Percentiles rank a stretch among this genome's conserved stretches.
These are phyloP conservation scores for Drosophila murphyi DNA, from an alignment of 1,140 invertebrate species.

Conservation along the genomic window DNA sequence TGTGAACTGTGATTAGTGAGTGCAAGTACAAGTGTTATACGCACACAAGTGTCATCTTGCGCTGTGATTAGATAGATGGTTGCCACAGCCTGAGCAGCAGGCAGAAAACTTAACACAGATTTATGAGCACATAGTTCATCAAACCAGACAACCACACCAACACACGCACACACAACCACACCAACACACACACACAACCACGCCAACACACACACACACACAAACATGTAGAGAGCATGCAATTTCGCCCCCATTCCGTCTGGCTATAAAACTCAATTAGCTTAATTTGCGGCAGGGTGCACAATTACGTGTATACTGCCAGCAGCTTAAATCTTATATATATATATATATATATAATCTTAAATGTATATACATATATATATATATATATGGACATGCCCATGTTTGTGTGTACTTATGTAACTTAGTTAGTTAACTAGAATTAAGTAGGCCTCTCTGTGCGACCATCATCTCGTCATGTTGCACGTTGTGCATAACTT, in stretches of 20 bases:
- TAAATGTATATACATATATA: no score
- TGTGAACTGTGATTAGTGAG: not conserved
- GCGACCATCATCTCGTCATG: no score
- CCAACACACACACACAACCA: not conserved
- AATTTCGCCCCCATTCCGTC: slow-evolving; percentile 34
- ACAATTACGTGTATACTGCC: slow-evolving; percentile 21
- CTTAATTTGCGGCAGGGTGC: slow-evolving; percentile 53
- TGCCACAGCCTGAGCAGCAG: not conserved
- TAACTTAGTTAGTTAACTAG: slow-evolving; percentile 6
- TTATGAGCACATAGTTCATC: slow-evolving; percentile 44
- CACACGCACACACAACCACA: not conserved
- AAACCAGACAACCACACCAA: slow-evolving; percentile 6
- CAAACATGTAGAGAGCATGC: not conserved
- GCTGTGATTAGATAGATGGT: slow-evolving; percentile 8
- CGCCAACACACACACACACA: not conserved
- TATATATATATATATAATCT: no score
- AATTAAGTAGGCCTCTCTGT: not conserved
- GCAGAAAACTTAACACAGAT: slow-evolving; percentile 39
- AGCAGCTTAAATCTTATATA: not conserved
- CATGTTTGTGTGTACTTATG: not conserved
- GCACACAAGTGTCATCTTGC: not conserved
- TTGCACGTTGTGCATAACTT: no score
- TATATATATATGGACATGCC: not conserved
- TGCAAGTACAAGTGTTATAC: slow-evolving; percentile 5
- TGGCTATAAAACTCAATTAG: slow-evolving; percentile 62